These are phyloP conservation scores for Somateria mollissima DNA, from an alignment of 2,797 vertebrate genomes.

Conservation along the genomic window DNA sequence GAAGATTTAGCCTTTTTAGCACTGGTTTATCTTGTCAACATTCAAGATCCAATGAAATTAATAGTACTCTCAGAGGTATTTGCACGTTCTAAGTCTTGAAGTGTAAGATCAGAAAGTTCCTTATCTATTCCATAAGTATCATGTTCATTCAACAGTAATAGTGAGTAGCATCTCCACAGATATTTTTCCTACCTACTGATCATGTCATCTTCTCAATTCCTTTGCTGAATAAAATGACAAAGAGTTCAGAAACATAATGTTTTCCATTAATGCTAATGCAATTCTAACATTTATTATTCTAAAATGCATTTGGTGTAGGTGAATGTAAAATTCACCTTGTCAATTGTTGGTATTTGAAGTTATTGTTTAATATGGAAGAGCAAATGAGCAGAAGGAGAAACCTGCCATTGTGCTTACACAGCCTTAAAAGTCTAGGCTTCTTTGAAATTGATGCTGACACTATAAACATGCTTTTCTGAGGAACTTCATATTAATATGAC, in stretches of 20 bases:
- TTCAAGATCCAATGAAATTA: background rate
- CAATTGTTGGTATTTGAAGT: background rate
- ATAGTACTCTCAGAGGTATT: background rate
- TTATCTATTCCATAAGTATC: background rate
- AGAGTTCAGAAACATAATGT: background rate
- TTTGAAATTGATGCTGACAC: background rate
- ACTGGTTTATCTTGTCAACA: background rate
- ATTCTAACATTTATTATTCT: background rate
- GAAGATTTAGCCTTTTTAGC: background rate
- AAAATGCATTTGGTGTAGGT: background rate
- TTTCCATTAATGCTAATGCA: background rate
- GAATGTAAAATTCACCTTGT: background rate
- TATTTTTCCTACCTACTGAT: background rate
- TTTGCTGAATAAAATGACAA: background rate
- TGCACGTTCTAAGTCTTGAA: constrained; percentile 7
- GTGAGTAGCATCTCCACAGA: background rate
- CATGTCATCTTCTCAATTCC: constrained; percentile 16
- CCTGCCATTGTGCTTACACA: background rate
- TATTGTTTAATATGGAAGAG: background rate
- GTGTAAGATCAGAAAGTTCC: constrained; percentile 22
- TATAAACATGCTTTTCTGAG: background rate
- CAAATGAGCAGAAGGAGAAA: background rate
- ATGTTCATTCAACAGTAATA: background rate
- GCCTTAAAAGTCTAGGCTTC: background rate
- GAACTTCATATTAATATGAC: background rate